These are phyloP conservation scores for Solea senegalensis DNA, from an alignment of 2,113 vertebrate genomes.

Conservation along the genomic window DNA sequence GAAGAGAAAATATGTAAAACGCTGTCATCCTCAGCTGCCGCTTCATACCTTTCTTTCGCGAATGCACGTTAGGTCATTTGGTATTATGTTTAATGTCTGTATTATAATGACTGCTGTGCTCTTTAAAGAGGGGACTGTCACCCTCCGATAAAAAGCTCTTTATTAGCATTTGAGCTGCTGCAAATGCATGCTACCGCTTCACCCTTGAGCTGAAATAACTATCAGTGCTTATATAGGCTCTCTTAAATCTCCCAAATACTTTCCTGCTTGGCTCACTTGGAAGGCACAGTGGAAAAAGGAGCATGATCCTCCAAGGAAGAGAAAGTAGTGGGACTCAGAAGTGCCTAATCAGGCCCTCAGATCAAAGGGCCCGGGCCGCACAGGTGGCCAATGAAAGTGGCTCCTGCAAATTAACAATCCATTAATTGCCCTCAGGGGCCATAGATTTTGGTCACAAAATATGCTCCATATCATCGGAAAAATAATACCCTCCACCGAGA, in stretches of 20 bases:
- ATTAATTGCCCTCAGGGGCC: slow-evolving; percentile 75
- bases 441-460: slow-evolving; percentile 69
- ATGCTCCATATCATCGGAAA: slow-evolving; percentile 80
- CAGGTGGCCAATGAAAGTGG: slow-evolving; percentile 77
- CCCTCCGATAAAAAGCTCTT: slow-evolving; percentile 54
- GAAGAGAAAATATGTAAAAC: slow-evolving; percentile 58
- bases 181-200: slow-evolving; percentile 72
- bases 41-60: slow-evolving; percentile 28
- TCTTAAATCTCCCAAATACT: slow-evolving; percentile 83
- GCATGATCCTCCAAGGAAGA: slow-evolving; percentile 67
- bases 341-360: slow-evolving; percentile 74
- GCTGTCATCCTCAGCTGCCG: slow-evolving; percentile 32
- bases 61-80: slow-evolving; percentile 33
- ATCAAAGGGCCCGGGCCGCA: slow-evolving; percentile 73
- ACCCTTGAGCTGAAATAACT: slow-evolving; percentile 81
- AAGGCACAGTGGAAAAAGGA: slow-evolving; percentile 79
- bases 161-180: slow-evolving; percentile 70
- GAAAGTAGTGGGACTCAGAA: slow-evolving; percentile 70
- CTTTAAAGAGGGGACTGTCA: slow-evolving; percentile 45
- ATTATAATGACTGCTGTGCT: slow-evolving; percentile 9
- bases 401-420: slow-evolving; percentile 75
- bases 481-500: slow-evolving; percentile 70
- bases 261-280: slow-evolving; percentile 82
- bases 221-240: slow-evolving; percentile 78
- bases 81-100: slow-evolving; percentile 9